These are phyloP conservation scores for Natrix natrix DNA, from an alignment of 2,797 vertebrate species.

Conservation along the genomic window DNA sequence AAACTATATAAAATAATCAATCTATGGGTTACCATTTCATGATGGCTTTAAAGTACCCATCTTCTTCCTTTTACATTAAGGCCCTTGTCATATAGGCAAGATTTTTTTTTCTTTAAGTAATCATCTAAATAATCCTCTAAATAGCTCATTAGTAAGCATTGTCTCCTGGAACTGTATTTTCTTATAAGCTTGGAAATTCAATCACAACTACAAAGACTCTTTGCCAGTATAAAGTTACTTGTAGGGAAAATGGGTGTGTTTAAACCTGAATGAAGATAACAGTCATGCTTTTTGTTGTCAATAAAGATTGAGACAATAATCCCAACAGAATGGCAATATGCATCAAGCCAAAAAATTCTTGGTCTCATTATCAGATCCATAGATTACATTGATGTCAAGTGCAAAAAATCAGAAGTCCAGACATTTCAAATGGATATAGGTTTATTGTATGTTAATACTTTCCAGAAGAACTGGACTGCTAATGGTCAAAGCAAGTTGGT, in stretches of 20 bases:
- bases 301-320: background rate
- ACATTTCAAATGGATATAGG: background rate
- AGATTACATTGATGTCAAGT: background rate
- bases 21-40: background rate
- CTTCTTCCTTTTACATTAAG: background rate
- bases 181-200: background rate
- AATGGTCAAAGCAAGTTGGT: too few relatives aligned
- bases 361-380: background rate
- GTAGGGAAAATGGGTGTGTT: background rate
- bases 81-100: background rate
- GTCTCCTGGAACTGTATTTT: background rate
- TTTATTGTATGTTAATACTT: too few relatives aligned
- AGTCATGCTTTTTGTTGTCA: background rate
- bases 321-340: background rate
- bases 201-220: background rate
- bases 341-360: background rate
- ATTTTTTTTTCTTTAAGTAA: background rate
- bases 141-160: background rate
- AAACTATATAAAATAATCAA: background rate
- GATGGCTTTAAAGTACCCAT: background rate
- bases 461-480: too few relatives aligned
- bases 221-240: background rate
- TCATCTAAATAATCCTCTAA: background rate
- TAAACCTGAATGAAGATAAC: background rate
- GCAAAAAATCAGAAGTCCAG: background rate